Conservation (phyloP, 2,113 vertebrate species). For the Misgurnus anguillicaudatus region DNA sequence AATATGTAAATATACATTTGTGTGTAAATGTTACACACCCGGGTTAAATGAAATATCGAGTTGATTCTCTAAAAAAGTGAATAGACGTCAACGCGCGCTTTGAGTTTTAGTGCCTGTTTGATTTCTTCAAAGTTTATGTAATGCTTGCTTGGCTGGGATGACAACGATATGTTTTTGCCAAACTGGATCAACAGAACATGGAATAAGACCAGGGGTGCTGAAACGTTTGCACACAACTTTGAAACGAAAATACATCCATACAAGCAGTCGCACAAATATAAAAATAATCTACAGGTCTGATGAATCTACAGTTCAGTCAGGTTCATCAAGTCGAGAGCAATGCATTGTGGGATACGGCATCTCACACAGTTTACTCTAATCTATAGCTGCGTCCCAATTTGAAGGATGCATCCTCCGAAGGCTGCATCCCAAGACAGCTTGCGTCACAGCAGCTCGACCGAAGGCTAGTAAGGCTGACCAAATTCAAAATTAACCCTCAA, state of each 20-base stretch:
- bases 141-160: not conserved
- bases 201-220: not conserved
- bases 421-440: too few relatives aligned
- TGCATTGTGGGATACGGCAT: slow-evolving; percentile 6
- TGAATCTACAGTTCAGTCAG: not conserved
- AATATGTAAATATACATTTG: slow-evolving; percentile 17
- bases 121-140: not conserved
- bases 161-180: not conserved
- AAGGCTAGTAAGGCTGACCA: too few relatives aligned
- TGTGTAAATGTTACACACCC: slow-evolving; percentile 4
- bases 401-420: too few relatives aligned
- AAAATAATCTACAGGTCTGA: not conserved
- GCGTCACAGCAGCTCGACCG: too few relatives aligned
- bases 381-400: too few relatives aligned
- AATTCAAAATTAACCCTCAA: too few relatives aligned
- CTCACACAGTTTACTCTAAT: not conserved
- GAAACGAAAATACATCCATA: slow-evolving; percentile 1
- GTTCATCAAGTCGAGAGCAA: not conserved
- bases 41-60: not conserved
- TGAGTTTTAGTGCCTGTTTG: not conserved
- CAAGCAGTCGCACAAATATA: not conserved
- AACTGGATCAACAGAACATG: not conserved
- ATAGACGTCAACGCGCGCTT: too few relatives aligned
- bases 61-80: not conserved
- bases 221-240: slow-evolving; percentile 18